phyloP scores from a whole-genome alignment of 2,797 vertebrate species.

The Luscinia megarhynchos region DNA sequence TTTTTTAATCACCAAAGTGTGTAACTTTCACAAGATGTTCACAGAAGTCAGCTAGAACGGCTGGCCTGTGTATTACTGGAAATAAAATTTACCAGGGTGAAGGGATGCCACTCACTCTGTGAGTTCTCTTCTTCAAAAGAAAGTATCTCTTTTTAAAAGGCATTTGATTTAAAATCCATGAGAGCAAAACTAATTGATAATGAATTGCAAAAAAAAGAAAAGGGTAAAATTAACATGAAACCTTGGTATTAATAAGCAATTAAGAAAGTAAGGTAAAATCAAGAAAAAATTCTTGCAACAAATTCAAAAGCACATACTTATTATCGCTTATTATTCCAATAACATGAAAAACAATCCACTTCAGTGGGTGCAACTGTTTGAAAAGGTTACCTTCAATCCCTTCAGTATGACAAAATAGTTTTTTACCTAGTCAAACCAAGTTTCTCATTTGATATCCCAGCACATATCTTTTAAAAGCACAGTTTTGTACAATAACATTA shows the following conservation, averaged over 20 bases:
- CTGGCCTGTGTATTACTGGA: background rate
- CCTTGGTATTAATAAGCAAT: background rate
- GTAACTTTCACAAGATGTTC: background rate
- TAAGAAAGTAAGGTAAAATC: background rate
- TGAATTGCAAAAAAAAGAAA: background rate
- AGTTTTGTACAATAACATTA: background rate
- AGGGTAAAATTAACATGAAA: background rate
- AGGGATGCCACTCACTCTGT: background rate
- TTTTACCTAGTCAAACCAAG: background rate
- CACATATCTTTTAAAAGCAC: background rate
- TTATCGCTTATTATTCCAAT: background rate
- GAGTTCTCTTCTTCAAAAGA: background rate
- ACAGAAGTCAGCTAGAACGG: background rate
- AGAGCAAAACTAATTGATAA: background rate
- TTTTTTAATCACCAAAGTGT: background rate
- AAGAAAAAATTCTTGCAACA: background rate
- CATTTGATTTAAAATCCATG: background rate
- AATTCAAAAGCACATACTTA: background rate
- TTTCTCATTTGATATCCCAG: background rate
- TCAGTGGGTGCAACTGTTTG: background rate
- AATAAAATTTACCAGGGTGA: background rate
- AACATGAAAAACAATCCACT: background rate
- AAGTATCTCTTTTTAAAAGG: background rate
- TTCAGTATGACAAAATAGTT: background rate
- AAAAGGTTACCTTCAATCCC: background rate